Percentiles rank a stretch among this genome's conserved stretches.
These are phyloP conservation scores for Phenganax marumi DNA, from an alignment of 92 coral and sea anemone species.

Conservation along the genomic window DNA sequence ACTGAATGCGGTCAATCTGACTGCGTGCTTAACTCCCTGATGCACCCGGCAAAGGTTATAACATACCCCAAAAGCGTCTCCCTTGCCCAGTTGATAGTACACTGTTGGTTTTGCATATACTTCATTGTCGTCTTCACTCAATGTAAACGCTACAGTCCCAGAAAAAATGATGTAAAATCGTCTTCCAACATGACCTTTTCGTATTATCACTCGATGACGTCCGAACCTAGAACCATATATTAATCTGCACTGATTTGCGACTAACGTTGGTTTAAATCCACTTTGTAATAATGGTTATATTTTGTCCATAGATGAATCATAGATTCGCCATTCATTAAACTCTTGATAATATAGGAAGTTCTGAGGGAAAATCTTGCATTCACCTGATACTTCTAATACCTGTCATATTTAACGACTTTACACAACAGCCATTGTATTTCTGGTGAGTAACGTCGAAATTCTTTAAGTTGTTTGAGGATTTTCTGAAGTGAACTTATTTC, in stretches of 20 bases:
- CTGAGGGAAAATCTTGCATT: not conserved
- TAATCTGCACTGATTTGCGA: too few relatives aligned
- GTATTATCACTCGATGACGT: slow-evolving; percentile 88
- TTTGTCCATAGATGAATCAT: too few relatives aligned
- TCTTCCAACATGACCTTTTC: slow-evolving; percentile 94
- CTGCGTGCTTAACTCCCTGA: too few relatives aligned
- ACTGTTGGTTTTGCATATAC: slow-evolving; percentile 68
- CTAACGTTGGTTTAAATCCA: too few relatives aligned
- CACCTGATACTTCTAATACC: slow-evolving; percentile 42
- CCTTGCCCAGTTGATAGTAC: slow-evolving; percentile 67
- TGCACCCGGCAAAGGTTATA: not conserved
- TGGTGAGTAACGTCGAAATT: slow-evolving; percentile 80
- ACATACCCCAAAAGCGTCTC: slow-evolving; percentile 93
- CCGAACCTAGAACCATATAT: slow-evolving; percentile 55
- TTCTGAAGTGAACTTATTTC: slow-evolving; percentile 68
- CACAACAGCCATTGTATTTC: slow-evolving; percentile 77
- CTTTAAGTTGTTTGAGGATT: slow-evolving; percentile 84
- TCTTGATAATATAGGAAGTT: too few relatives aligned
- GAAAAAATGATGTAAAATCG: slow-evolving; percentile 90
- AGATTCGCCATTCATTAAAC: too few relatives aligned
- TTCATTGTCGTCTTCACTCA: slow-evolving; percentile 71
- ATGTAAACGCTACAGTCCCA: slow-evolving; percentile 85
- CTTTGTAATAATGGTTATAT: too few relatives aligned
- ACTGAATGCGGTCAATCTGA: too few relatives aligned
- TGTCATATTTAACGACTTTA: slow-evolving; percentile 78